Evolutionary conservation across 92 coral and sea anemone species (phyloP).

Genomic region (Isaurus tuberculatus): DNA sequence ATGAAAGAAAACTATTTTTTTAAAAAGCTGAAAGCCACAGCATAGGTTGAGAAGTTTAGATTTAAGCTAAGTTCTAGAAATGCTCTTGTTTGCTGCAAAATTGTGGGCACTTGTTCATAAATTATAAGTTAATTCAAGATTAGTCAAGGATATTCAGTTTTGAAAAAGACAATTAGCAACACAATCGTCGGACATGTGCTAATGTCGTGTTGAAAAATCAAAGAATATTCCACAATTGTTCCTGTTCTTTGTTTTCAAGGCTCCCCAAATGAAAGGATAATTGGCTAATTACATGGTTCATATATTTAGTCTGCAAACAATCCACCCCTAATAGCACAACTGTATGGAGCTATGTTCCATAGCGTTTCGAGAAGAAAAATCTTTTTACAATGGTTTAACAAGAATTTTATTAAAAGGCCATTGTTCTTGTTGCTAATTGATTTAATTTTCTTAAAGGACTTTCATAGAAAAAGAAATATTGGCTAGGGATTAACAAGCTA

Average conservation of each 20-base stretch:
- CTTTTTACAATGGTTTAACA: constrained; percentile 54
- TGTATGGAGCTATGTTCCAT: constrained; percentile 18
- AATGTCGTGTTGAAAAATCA: constrained; percentile 64
- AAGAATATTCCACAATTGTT: constrained; percentile 72
- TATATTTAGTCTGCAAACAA: constrained; percentile 40
- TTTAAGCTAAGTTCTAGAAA: not conserved
- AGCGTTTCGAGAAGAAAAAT: constrained; percentile 23
- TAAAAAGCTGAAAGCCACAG: not conserved
- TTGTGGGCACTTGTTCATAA: not conserved
- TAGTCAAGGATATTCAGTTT: constrained; percentile 5
- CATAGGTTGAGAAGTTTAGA: not conserved
- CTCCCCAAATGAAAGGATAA: constrained; percentile 58
- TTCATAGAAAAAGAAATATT: constrained; percentile 64
- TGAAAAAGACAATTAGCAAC: constrained; percentile 54
- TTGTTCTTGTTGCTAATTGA: constrained; percentile 74
- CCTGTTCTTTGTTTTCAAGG: constrained; percentile 56
- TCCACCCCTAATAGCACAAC: constrained; percentile 60
- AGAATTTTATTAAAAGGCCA: constrained; percentile 47
- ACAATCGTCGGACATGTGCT: constrained; percentile 68
- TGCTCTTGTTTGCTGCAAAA: not conserved
- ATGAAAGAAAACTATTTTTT: too few relatives aligned
- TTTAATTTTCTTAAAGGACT: constrained; percentile 70
- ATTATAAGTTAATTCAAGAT: constrained; percentile 1
- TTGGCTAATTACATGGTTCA: constrained; percentile 69
- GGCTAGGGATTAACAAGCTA: constrained; percentile 40